Base-by-base conservation (phyloP, 2,113 vertebrate species). In the Atlantisia rogersi region DNA sequence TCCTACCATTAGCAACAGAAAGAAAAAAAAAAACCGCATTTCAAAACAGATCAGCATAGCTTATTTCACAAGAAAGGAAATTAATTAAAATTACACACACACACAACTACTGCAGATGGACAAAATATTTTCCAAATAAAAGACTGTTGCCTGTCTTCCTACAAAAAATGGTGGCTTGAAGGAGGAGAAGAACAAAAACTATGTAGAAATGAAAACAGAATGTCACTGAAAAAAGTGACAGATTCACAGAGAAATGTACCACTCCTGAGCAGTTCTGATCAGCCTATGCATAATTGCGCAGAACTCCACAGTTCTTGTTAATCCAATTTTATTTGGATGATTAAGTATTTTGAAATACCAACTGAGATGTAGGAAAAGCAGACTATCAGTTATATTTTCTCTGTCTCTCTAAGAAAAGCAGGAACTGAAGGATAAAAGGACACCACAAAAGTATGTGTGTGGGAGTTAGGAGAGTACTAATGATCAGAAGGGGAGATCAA, bases 261-360 rank as follows among this genome's bases (percentile, higher is more conserved):
- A 9, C 71, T 84, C 12, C 22, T 1, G 2, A 60, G 25, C 20
- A 42, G 42, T 60, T 95, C 29, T 78, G 55, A 69, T 92, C 35
- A 84, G n/a, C 24, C 58, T 64, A 40, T 84, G 69, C 35, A 76
- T 73, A 86, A 46, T 31, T 74, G 17, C 25, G 9, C 59, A 91
- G 37, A 95, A 70, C 11, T 82, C 31, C 32, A 8, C 32, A 74
- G 53, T 29, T 85, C 21, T 15, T 53, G 67, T 92, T 79, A 96
- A 94, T 96, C 95, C 31, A 90, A 9, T 89, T 94, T 92, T 84
- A 81, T 44, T 86, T 1, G 0, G n/a, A 90, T 92, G 71, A 79
- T 85, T 62, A 94, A 91, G 32, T 69, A 76, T 82, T 94, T 94
- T 70, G 56, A 69, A 91, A 55, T 92, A 88, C n/a, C 65, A 94